Base-by-base conservation (phyloP, 2,797 vertebrate genomes). In the Cuniculus paca region DNA sequence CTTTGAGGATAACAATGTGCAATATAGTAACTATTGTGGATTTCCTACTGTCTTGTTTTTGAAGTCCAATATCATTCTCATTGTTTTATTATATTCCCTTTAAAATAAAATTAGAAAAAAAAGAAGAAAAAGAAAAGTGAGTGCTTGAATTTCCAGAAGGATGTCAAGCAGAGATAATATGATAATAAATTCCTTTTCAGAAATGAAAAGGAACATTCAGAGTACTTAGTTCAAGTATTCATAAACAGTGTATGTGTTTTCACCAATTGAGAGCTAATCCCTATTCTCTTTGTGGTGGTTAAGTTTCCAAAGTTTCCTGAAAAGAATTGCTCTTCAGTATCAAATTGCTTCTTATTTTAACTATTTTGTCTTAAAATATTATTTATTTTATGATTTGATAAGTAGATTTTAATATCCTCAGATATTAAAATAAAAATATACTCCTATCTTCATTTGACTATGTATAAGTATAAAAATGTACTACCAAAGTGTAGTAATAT, bases 401-500 rank as follows among this genome's bases (percentile, higher is more conserved):
- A 7, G 9, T 50, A 92, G 34, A 91, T n/a, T 95, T 93, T 92
- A 50, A 61, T 58, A 81, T 36, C 10, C 1, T 87, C 6, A 63
- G 31, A 10, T 68, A 79, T 80, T 77, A 60, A 72, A 90, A 89
- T 77, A 63, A 36, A 92, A 89, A 54, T 52, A 81, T 24, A 95
- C 70, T 13, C 20, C 1, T 79, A 56, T 89, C 11, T 68, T 90
- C 14, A 17, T 56, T 36, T 36, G 42, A 90, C 54, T 79, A 86
- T 85, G 56, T 78, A 68, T 50, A 75, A 50, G 58, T 45, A 93
- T 75, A 22, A 85, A 83, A 83, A 89, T 8, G 79, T 81, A 42
- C 28, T 48, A 93, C 17, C 24, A 75, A 88, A 63, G 68, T 26
- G 88, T 72, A 9, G 45, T 48, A 48, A 42, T 10, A 78, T n/a